phyloP scores from a whole-genome alignment of 2,113 vertebrate genomes.

The Chionodraco myersi region DNA sequence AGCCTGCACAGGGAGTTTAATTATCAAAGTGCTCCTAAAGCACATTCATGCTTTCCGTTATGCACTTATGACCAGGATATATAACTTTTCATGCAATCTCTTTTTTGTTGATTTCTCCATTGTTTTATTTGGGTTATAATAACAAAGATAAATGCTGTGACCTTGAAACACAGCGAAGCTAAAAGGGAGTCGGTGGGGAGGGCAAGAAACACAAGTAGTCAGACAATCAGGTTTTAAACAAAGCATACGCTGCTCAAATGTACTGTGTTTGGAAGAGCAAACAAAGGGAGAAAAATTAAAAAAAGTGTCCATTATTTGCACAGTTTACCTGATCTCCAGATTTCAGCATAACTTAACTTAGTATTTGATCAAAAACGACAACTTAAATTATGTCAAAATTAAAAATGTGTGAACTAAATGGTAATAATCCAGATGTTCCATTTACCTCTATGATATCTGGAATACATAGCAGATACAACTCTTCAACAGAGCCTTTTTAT shows the following conservation, averaged over 20 bases:
- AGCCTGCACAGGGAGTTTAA: neutral
- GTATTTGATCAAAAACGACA: neutral
- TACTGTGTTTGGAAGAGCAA: neutral
- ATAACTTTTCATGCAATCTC: neutral
- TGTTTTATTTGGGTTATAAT: neutral
- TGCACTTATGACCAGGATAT: neutral
- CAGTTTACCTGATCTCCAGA: neutral
- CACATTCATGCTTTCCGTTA: neutral
- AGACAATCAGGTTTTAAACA: neutral
- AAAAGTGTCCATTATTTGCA: neutral
- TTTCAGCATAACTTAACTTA: neutral
- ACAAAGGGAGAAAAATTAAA: neutral
- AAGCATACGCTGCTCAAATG: neutral
- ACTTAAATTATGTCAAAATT: neutral
- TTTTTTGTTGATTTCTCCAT: neutral
- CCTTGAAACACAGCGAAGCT: neutral
- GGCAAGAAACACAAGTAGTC: neutral
- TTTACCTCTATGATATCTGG: neutral
- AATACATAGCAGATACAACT: constrained; percentile 2
- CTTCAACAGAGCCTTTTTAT: constrained; percentile 17
- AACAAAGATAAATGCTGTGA: neutral
- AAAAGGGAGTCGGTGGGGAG: neutral
- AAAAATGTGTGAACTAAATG: too few relatives aligned
- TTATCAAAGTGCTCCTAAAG: neutral
- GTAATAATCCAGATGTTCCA: neutral